Conservation (phyloP, 2,113 vertebrate species). For the Pteruthius melanotis region DNA sequence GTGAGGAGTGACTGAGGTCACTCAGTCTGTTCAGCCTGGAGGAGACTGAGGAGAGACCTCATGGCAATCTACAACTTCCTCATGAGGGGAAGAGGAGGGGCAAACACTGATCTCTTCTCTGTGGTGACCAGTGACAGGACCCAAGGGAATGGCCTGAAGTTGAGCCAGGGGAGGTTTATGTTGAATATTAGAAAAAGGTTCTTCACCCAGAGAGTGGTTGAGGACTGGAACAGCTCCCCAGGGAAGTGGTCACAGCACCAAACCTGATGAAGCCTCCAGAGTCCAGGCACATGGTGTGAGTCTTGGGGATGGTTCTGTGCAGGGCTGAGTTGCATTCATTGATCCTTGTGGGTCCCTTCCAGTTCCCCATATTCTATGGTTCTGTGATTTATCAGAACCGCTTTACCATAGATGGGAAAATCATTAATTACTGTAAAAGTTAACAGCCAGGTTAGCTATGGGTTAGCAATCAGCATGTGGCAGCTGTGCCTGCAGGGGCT, state of each 20-base stretch:
- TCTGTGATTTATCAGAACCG: background rate
- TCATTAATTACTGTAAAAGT: background rate
- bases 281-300: background rate
- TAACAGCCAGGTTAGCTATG: background rate
- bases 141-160: accelerated
- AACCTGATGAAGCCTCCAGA: background rate
- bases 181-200: background rate
- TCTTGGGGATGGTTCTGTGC: background rate
- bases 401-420: background rate
- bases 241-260: background rate
- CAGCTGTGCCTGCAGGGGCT: background rate
- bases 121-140: background rate
- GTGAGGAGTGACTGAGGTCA: background rate
- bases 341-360: background rate
- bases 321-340: background rate
- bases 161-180: accelerated
- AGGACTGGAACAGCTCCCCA: background rate
- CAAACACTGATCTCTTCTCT: background rate
- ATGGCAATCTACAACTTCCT: background rate
- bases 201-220: accelerated
- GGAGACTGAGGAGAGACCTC: background rate
- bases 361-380: background rate
- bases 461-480: background rate
- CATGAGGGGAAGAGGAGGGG: accelerated
- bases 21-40: background rate